Base-by-base conservation (phyloP, 2,113 vertebrate genomes). In the Grantiella picta region DNA sequence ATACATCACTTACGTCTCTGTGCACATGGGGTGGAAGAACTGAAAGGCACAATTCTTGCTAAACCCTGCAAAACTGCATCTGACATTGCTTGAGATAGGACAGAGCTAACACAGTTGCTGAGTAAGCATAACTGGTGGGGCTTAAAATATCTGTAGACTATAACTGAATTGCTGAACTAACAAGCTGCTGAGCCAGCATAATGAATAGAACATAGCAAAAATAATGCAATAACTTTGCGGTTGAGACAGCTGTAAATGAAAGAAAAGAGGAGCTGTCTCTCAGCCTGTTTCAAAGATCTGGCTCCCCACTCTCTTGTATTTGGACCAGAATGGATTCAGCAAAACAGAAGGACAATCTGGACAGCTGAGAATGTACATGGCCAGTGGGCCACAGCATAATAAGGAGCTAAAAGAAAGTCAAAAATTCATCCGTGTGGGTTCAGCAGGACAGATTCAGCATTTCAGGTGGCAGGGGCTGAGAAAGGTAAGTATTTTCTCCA, bases 111-210 rank as follows among this genome's bases (percentile, higher is more conserved):
- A n/a, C 21, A 66, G 28, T n/a, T 0, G 38, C 94, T 94, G 94
- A 90, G 64, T 52, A 89, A 92, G 80, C 75, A 16, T 47, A 40
- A 77, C 57, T 80, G 31, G 42, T 83, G 60, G 90, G 50, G 64
- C 89, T 90, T 88, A 93, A 92, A 95, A 89, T 90, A 86, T 93
- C 76, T 81, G 76, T 83, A 80, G 66, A 77, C 54, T 85, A 0
- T 54, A 88, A 89, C 59, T 65, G 71, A 92, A 94, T 23, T 92
- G 90, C 94, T 95, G 89, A 93, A 73, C 68, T 89, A 92, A 93
- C 68, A 96, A 90, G 86, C 47, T 93, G 94, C 94, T 95, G 94
- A 95, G 76, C 42, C 71, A 96, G 86, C 76, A 56, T 90, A 97
- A 92, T 69, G 76, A 90, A 61, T 90, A 90, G 76, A 92, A 94